Evolutionary conservation across 2,113 vertebrate species (phyloP).

Genomic region (Casuarius casuarius): DNA sequence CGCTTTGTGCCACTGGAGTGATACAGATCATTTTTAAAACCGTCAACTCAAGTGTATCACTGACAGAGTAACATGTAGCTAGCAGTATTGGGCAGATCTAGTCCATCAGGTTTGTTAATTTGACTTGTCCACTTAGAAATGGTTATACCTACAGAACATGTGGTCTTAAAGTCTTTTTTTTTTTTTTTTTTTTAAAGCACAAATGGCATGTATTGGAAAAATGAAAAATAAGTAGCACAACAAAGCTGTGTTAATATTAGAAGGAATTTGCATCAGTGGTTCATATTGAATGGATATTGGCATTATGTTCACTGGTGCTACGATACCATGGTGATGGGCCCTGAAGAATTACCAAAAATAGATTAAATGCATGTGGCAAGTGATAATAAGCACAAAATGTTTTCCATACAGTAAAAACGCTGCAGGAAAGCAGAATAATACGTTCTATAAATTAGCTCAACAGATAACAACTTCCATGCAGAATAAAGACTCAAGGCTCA

Average conservation of each 20-base stretch:
- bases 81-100: background rate
- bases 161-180: background rate
- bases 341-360: constrained; percentile 72
- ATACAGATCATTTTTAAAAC: background rate
- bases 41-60: background rate
- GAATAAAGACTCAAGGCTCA: background rate
- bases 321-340: constrained; percentile 72
- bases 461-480: constrained; percentile 34
- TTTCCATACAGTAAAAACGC: constrained; percentile 68
- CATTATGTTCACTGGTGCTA: constrained; percentile 55
- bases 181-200: background rate
- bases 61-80: rapidly evolving
- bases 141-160: background rate
- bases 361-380: constrained; percentile 71
- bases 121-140: background rate
- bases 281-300: constrained; percentile 54
- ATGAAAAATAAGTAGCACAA: constrained; percentile 24
- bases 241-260: constrained; percentile 46
- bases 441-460: constrained; percentile 33
- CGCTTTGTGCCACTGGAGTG: background rate
- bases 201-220: constrained; percentile 9
- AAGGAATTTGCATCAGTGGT: constrained; percentile 23
- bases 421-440: constrained; percentile 45
- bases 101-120: background rate
- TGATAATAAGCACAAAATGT: constrained; percentile 72